phyloP scores from a whole-genome alignment of 2,113 vertebrate species.

The western clawed frog (Xenopus tropicalis) region DNA sequence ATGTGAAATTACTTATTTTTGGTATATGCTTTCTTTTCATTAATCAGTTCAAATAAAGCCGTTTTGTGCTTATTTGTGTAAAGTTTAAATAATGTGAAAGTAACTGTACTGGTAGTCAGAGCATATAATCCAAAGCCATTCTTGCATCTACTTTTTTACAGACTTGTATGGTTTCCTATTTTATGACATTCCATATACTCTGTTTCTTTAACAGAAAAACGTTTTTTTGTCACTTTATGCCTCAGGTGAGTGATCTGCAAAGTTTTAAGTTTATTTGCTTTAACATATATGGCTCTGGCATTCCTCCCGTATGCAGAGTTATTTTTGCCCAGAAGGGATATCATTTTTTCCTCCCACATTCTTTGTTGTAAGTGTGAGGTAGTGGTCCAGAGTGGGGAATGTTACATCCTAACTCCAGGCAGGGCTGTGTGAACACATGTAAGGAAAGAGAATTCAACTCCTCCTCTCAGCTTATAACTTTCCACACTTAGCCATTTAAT shows the following conservation, averaged over 20 bases:
- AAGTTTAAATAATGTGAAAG: too few relatives aligned
- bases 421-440: conserved; percentile 29
- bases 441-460: conserved; percentile 10
- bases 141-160: too few relatives aligned
- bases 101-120: too few relatives aligned
- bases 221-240: too few relatives aligned
- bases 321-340: conserved; percentile 35
- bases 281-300: conserved; percentile 16
- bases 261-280: conserved; percentile 12
- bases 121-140: too few relatives aligned
- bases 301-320: conserved; percentile 31
- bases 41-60: too few relatives aligned
- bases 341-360: conserved; percentile 27
- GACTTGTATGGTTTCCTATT: too few relatives aligned
- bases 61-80: too few relatives aligned
- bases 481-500: conserved; percentile 15
- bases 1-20: too few relatives aligned
- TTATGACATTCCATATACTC: background rate
- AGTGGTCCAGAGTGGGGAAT: conserved; percentile 28
- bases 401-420: conserved; percentile 11
- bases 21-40: too few relatives aligned
- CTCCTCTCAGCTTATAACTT: conserved; percentile 33
- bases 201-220: too few relatives aligned
- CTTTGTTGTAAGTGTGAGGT: conserved; percentile 30
- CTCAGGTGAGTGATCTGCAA: conserved; percentile 18